Evolutionary conservation across 2,113 vertebrate species (phyloP).

Genomic region (Baryphthengus martii): DNA sequence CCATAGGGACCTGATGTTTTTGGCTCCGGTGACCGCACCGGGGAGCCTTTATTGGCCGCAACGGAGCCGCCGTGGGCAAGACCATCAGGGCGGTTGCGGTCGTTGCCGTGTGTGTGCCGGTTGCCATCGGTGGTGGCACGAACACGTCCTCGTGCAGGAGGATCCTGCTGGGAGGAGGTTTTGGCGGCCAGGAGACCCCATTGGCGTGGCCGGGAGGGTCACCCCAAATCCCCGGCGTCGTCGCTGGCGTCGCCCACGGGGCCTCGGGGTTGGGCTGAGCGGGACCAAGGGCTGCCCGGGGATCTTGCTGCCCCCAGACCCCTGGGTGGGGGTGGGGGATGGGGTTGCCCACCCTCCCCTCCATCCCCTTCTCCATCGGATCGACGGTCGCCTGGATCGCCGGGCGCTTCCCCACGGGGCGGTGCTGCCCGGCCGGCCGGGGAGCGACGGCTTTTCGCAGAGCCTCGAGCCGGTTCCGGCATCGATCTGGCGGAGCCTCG

Average conservation of each 20-base stretch:
- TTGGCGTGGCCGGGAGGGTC: not conserved
- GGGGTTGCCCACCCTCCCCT: not conserved
- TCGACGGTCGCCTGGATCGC: conserved; percentile 20
- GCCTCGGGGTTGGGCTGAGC: not conserved
- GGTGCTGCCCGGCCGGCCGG: not conserved
- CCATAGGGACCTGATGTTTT: no score
- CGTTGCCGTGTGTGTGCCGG: fast-evolving
- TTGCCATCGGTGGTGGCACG: not conserved
- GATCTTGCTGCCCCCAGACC: not conserved
- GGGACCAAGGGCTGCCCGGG: not conserved
- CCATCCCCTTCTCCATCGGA: not conserved
- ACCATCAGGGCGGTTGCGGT: not conserved
- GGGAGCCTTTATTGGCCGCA: no score
- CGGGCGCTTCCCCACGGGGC: conserved; percentile 30
- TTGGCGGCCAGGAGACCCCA: fast-evolving
- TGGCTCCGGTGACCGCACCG: not conserved
- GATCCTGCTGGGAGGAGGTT: not conserved
- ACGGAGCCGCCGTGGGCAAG: not conserved
- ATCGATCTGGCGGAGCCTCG: conserved; percentile 39
- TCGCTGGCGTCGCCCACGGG: fast-evolving
- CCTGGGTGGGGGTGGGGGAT: not conserved
- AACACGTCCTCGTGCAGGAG: not conserved
- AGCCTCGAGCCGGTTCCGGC: conserved; percentile 39
- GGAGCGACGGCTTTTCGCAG: conserved; percentile 11
- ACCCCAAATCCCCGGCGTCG: fast-evolving